Evolutionary conservation across 2,797 vertebrate species (phyloP).

Genomic region (Pangasius macronema): DNA sequence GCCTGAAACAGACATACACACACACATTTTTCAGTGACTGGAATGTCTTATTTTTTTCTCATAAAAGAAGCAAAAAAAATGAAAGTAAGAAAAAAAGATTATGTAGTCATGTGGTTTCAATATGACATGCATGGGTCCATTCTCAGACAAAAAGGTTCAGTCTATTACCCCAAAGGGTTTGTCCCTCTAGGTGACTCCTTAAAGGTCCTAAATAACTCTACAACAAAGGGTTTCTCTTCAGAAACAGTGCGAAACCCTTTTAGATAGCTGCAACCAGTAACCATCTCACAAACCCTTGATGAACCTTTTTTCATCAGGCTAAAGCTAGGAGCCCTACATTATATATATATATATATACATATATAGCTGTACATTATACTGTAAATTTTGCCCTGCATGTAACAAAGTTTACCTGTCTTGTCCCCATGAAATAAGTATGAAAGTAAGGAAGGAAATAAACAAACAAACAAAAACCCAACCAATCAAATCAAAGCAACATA

Average conservation of each 20-base stretch:
- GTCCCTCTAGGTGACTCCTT: neutral
- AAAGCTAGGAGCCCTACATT: no score
- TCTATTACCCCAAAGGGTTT: neutral
- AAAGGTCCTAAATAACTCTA: neutral
- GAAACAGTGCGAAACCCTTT: neutral
- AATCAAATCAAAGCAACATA: neutral
- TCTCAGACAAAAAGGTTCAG: no score
- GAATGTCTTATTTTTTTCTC: neutral
- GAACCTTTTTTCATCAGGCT: no score
- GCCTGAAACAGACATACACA: slow-evolving; percentile 63
- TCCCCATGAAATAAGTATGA: no score
- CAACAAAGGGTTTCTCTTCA: no score
- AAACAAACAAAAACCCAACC: neutral
- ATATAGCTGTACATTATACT: no score
- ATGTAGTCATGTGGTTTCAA: neutral
- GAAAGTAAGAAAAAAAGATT: neutral
- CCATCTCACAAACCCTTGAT: no score
- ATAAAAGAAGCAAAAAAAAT: neutral
- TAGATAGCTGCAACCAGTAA: neutral
- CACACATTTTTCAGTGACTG: neutral
- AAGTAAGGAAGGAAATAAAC: no score
- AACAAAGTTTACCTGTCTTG: no score
- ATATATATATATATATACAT: no score
- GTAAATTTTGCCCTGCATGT: no score
- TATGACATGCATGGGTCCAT: no score